These are phyloP conservation scores for Liposcelis brunnea DNA, from an alignment of 2,888 invertebrate genomes.

Conservation along the genomic window DNA sequence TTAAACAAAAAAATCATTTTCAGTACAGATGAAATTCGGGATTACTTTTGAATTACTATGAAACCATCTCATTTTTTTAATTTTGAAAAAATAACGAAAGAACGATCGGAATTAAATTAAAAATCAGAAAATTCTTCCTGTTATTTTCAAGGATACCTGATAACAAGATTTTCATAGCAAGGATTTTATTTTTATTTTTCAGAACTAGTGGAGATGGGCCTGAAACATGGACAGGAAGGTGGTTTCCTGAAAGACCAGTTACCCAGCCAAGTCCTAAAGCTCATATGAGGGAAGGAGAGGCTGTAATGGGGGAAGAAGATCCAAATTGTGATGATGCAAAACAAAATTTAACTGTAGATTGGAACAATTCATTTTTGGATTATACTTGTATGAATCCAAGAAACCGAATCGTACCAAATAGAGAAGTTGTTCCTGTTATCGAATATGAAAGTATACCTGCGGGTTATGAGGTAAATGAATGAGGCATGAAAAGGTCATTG, in stretches of 20 bases:
- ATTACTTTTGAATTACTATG: too few species aligned
- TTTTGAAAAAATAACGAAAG: too few species aligned
- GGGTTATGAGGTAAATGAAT: background rate
- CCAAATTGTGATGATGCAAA: slow-evolving; percentile 1
- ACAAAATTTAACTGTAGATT: background rate
- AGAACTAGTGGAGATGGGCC: background rate
- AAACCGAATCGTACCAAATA: background rate
- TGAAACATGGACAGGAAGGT: slow-evolving; percentile 4
- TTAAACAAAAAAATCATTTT: too few species aligned
- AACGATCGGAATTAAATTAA: too few species aligned
- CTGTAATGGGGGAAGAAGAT: slow-evolving; percentile 1
- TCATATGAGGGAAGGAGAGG: background rate
- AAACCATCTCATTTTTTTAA: too few species aligned
- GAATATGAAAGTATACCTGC: slow-evolving; percentile 4
- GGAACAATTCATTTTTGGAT: background rate
- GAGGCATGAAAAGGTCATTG: background rate
- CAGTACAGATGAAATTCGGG: too few species aligned
- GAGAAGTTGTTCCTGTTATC: background rate
- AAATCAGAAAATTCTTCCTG: too few species aligned
- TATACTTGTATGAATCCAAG: background rate
- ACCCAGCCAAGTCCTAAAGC: background rate
- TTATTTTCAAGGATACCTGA: too few species aligned
- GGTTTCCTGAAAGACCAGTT: slow-evolving; percentile 3
- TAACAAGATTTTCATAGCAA: too few species aligned
- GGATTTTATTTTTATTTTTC: too few species aligned